These are phyloP conservation scores for Physella acuta DNA, from an alignment of 1,140 invertebrate species.

Conservation along the genomic window DNA sequence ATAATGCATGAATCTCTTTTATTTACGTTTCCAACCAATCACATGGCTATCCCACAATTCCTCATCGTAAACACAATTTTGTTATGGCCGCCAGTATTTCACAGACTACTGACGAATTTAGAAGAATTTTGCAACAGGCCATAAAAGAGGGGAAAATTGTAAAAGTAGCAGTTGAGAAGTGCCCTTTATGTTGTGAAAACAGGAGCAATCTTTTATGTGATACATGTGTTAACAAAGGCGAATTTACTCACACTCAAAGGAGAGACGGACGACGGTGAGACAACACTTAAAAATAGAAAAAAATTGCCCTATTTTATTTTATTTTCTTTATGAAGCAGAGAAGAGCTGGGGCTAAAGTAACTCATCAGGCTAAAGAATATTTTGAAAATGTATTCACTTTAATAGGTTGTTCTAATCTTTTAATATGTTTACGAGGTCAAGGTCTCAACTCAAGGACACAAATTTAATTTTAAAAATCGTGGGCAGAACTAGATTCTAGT, in stretches of 20 bases:
- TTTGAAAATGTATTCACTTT: too few species aligned
- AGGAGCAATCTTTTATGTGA: slow-evolving; percentile 20
- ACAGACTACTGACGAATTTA: slow-evolving; percentile 19
- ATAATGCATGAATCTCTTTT: too few species aligned
- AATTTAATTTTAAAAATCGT: too few species aligned
- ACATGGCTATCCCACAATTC: slow-evolving; percentile 28
- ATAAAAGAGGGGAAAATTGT: slow-evolving; percentile 24
- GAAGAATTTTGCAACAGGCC: slow-evolving; percentile 12
- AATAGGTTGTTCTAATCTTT: too few species aligned
- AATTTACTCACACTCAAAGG: slow-evolving; percentile 24
- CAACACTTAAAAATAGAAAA: too few species aligned
- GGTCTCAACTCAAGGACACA: too few species aligned
- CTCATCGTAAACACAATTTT: slow-evolving; percentile 24
- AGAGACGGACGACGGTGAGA: slow-evolving; percentile 13
- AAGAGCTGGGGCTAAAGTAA: too few species aligned
- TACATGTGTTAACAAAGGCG: slow-evolving; percentile 17
- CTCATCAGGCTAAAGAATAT: too few species aligned
- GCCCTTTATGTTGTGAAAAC: slow-evolving; percentile 24
- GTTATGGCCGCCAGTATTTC: slow-evolving; percentile 27
- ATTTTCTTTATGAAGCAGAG: too few species aligned
- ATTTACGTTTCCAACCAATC: slow-evolving; percentile 29
- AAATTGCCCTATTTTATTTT: too few species aligned
- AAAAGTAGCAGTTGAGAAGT: slow-evolving; percentile 24
- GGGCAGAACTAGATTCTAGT: too few species aligned
- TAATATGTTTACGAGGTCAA: too few species aligned